These are phyloP conservation scores for Vanessa atalanta DNA, from an alignment of 1,140 invertebrate genomes.

Conservation along the genomic window DNA sequence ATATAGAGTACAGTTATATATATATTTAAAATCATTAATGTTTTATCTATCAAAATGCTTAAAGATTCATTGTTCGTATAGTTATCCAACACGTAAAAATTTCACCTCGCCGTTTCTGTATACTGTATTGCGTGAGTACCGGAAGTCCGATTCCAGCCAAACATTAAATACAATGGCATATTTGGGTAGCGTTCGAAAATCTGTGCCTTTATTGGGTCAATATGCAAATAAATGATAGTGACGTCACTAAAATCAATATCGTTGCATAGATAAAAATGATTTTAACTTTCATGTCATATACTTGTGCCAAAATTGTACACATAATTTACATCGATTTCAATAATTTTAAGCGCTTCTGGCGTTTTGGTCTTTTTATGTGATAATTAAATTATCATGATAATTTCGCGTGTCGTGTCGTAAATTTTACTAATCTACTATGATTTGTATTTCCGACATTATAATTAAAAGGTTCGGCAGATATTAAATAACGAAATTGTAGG, in stretches of 20 bases:
- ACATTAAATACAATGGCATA: conserved; percentile 21
- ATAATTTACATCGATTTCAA: not conserved
- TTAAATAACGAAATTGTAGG: too few relatives aligned
- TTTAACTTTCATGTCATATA: not conserved
- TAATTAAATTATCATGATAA: too few relatives aligned
- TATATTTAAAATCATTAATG: too few relatives aligned
- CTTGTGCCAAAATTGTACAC: not conserved
- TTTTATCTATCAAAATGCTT: not conserved
- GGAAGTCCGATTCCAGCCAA: conserved; percentile 9
- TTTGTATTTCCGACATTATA: too few relatives aligned
- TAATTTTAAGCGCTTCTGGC: not conserved
- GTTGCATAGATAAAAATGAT: not conserved
- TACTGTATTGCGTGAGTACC: not conserved
- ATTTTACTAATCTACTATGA: too few relatives aligned
- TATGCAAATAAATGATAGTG: conserved; percentile 12
- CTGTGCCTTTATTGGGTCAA: conserved; percentile 12
- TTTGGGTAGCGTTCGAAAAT: conserved; percentile 14
- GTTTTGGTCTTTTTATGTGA: too few relatives aligned
- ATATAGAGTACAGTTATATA: too few relatives aligned
- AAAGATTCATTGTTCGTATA: not conserved
- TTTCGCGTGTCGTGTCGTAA: too few relatives aligned
- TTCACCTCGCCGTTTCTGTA: too few relatives aligned
- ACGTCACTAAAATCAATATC: conserved; percentile 9
- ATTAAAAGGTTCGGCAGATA: too few relatives aligned
- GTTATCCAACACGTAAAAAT: too few relatives aligned